A percentile compares a stretch with the other conserved stretches of the same genome.
Evolutionary conservation across 2,797 vertebrate genomes (phyloP).

Genomic region (Tokudaia tokunoshimensis): DNA sequence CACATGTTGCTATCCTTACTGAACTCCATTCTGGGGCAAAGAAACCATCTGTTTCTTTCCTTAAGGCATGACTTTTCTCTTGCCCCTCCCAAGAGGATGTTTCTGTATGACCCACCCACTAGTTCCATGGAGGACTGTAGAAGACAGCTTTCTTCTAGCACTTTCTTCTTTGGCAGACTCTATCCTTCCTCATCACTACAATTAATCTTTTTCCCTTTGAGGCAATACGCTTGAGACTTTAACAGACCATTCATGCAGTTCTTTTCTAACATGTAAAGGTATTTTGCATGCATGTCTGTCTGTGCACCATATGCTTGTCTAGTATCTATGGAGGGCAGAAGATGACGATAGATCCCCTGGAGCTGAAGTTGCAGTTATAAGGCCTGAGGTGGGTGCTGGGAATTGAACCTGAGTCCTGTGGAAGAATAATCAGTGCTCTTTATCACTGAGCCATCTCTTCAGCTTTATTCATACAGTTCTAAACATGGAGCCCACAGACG

Average conservation of each 20-base stretch:
- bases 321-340: background rate
- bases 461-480: background rate
- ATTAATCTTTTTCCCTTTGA: constrained; percentile 49
- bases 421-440: background rate
- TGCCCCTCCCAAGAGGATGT: background rate
- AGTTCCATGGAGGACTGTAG: background rate
- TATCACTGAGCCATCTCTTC: background rate
- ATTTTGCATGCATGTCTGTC: background rate
- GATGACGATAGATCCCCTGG: background rate
- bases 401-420: background rate
- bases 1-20: background rate
- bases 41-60: background rate
- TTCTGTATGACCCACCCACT: background rate
- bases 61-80: constrained; percentile 15
- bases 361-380: background rate
- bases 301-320: too few relatives aligned
- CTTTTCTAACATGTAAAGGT: background rate
- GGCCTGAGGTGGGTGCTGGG: background rate
- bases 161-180: background rate
- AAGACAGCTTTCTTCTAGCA: background rate
- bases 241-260: background rate
- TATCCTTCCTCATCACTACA: background rate
- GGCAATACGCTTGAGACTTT: background rate
- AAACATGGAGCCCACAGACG: background rate
- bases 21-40: background rate